phyloP scores from a whole-genome alignment of 2,888 invertebrate species.

The Orgyia antiqua region DNA sequence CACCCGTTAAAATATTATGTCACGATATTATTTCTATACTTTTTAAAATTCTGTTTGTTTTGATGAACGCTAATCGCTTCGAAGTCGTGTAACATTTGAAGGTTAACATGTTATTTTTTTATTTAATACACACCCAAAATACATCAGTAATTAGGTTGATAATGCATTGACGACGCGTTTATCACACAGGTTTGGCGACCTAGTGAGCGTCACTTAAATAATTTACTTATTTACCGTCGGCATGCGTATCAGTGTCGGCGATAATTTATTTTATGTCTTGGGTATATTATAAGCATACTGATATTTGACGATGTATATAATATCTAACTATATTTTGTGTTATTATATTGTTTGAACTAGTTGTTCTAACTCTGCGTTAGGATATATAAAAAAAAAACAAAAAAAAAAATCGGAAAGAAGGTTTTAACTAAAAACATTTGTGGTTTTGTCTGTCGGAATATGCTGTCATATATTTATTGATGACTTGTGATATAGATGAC shows the following conservation, averaged over 20 bases:
- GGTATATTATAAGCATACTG: not conserved
- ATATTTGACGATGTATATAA: not conserved
- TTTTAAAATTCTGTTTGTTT: slow-evolving; percentile 32
- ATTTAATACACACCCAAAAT: slow-evolving; percentile 16
- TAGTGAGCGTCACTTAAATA: slow-evolving; percentile 27
- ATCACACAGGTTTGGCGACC: slow-evolving; percentile 51
- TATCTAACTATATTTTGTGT: not conserved
- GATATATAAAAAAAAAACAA: no score
- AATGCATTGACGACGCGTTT: slow-evolving; percentile 24
- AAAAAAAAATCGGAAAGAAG: no score
- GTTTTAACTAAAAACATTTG: no score
- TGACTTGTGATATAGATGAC: no score
- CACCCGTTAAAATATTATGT: slow-evolving; percentile 23
- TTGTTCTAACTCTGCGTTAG: no score
- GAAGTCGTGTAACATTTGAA: slow-evolving; percentile 36
- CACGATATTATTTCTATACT: slow-evolving; percentile 19
- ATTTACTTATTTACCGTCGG: not conserved
- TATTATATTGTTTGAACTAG: not conserved
- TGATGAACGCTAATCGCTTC: slow-evolving; percentile 29
- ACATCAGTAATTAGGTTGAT: slow-evolving; percentile 15
- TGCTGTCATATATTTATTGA: no score
- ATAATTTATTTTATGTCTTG: not conserved
- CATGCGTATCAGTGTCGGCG: not conserved
- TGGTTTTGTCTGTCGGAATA: no score
- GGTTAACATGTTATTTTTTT: slow-evolving; percentile 30